Conservation (phyloP, 1,140 invertebrate species). For the Homarus americanus region DNA sequence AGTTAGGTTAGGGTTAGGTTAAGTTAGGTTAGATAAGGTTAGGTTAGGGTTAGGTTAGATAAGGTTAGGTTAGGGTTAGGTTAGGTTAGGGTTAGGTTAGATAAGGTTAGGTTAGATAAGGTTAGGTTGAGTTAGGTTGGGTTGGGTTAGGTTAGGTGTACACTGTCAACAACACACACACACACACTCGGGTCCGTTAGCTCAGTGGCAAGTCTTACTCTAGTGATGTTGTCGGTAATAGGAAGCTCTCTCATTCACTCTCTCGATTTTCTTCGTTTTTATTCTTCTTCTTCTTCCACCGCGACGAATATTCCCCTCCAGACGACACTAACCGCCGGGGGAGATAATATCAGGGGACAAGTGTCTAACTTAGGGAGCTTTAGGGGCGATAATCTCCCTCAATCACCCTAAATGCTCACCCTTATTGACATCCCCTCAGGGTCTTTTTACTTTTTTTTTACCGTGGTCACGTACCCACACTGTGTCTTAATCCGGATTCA, state of each 20-base stretch:
- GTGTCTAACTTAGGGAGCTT: neutral
- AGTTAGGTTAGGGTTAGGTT: too few species aligned
- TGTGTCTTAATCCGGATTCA: neutral
- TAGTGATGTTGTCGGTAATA: constrained; percentile 8
- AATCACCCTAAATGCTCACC: constrained; percentile 22
- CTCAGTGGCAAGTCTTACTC: neutral
- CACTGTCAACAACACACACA: too few species aligned
- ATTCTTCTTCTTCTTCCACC: constrained; percentile 2
- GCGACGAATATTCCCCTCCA: constrained; percentile 11
- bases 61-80: too few species aligned
- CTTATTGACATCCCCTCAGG: neutral
- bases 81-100: too few species aligned
- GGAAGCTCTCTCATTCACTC: constrained; percentile 33
- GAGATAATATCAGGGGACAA: constrained; percentile 41
- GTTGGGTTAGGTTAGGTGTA: neutral
- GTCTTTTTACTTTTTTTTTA: too few species aligned
- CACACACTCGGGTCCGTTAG: neutral
- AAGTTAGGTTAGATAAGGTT: too few species aligned
- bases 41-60: too few species aligned
- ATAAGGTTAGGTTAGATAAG: too few species aligned
- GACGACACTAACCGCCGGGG: neutral
- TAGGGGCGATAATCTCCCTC: constrained; percentile 18
- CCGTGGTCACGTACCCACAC: neutral
- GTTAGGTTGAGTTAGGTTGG: too few species aligned
- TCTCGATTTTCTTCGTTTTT: too few species aligned